These are phyloP conservation scores for Discoglossus pictus DNA, from an alignment of 2,797 vertebrate genomes.

Conservation along the genomic window DNA sequence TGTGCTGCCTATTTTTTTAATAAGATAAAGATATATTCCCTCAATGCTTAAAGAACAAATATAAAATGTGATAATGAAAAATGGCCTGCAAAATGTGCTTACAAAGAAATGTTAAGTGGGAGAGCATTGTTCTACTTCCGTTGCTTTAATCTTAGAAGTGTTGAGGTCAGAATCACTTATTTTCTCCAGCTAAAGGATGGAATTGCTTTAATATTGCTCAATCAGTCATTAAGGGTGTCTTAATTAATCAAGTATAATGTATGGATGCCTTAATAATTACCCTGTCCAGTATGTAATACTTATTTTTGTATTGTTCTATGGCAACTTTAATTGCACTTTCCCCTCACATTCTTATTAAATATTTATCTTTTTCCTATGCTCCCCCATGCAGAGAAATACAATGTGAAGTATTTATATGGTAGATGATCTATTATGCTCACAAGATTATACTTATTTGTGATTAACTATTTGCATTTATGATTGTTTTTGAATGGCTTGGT, in stretches of 20 bases:
- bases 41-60: constrained; percentile 38
- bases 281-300: constrained; percentile 54
- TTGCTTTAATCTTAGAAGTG: constrained; percentile 62
- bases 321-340: constrained; percentile 64
- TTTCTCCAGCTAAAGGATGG: constrained; percentile 47
- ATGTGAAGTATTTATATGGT: constrained; percentile 60
- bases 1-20: constrained; percentile 53
- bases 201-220: constrained; percentile 42
- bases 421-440: constrained; percentile 57
- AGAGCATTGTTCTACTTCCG: constrained; percentile 53
- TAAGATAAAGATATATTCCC: not conserved
- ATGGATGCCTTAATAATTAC: constrained; percentile 55
- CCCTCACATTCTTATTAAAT: constrained; percentile 63
- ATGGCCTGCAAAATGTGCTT: constrained; percentile 29
- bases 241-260: constrained; percentile 59
- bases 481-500: too few relatives aligned
- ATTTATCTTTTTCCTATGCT: constrained; percentile 59
- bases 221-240: constrained; percentile 60
- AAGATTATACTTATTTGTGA: too few relatives aligned
- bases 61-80: constrained; percentile 48
- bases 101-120: constrained; percentile 54
- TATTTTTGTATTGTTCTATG: constrained; percentile 62
- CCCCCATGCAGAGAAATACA: constrained; percentile 61
- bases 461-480: too few relatives aligned
- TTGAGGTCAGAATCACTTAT: constrained; percentile 57